Evolutionary conservation across 2,113 vertebrate genomes (phyloP).

Genomic region (Clinocottus analis): DNA sequence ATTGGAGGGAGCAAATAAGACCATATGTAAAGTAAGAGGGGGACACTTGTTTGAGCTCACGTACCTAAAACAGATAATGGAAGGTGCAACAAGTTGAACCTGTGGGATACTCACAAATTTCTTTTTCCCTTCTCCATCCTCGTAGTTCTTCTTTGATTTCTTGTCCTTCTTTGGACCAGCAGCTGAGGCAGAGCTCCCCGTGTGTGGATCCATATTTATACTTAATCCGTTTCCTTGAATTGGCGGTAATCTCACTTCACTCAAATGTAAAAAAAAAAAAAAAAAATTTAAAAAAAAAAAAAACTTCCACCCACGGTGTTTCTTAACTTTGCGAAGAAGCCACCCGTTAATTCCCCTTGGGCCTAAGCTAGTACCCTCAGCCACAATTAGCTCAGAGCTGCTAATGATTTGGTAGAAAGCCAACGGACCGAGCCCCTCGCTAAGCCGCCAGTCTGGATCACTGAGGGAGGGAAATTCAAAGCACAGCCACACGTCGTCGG

Average conservation of each 20-base stretch:
- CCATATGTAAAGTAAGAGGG: neutral
- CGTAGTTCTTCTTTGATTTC: conserved; percentile 83
- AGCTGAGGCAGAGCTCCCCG: conserved; percentile 78
- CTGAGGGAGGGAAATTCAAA: conserved; percentile 87
- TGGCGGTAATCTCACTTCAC: conserved; percentile 13
- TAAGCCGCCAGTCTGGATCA: conserved; percentile 48
- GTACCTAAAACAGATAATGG: neutral
- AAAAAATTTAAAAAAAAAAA: neutral
- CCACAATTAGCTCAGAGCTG: conserved; percentile 66
- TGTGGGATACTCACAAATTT: conserved; percentile 84
- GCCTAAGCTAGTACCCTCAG: conserved; percentile 33
- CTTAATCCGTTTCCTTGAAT: conserved; percentile 53
- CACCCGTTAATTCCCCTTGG: conserved; percentile 9
- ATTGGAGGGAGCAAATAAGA: conserved; percentile 13
- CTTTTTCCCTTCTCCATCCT: conserved; percentile 85
- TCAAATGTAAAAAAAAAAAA: neutral
- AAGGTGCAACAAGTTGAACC: neutral
- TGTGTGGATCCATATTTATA: conserved; percentile 79
- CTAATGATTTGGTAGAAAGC: conserved; percentile 67
- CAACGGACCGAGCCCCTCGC: conserved; percentile 50
- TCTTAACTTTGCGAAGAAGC: neutral
- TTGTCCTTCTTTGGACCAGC: conserved; percentile 82
- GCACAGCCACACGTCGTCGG: conserved; percentile 35
- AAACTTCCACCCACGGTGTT: neutral
- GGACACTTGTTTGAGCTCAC: conserved; percentile 1